Conservation (phyloP, 92 coral and sea anemone species). For the Umimayanthus kanabou region DNA sequence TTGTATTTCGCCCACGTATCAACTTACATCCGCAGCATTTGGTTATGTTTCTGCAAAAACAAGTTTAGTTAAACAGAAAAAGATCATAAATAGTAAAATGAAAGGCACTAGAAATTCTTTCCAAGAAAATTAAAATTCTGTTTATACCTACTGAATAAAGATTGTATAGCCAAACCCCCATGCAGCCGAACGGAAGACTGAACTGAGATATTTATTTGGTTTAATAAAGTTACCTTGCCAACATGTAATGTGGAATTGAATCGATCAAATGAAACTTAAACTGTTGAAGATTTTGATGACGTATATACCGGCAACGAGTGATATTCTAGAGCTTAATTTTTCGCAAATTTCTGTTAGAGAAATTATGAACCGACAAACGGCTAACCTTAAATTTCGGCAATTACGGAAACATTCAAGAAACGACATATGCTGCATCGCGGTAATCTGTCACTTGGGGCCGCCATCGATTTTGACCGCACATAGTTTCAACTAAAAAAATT, state of each 20-base stretch:
- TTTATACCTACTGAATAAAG: background rate
- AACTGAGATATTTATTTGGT: background rate
- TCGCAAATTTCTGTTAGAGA: no score
- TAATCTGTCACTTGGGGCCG: background rate
- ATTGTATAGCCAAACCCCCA: background rate
- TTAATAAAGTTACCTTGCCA: background rate
- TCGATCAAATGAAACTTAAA: background rate
- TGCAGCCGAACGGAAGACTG: background rate
- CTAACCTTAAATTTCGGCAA: background rate
- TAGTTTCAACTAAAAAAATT: no score
- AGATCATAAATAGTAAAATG: background rate
- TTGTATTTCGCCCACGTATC: conserved; percentile 13
- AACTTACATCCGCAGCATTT: background rate
- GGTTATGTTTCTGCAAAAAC: background rate
- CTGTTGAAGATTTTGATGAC: background rate
- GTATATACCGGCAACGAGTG: background rate
- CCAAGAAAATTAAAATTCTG: background rate
- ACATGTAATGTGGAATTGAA: background rate
- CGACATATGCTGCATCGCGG: background rate
- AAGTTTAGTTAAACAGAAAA: background rate
- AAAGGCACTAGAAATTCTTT: background rate
- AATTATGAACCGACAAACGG: background rate
- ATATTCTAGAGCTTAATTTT: background rate
- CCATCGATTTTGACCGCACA: background rate
- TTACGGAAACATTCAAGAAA: background rate